A percentile compares a stretch with the other conserved stretches of the same genome.
Conservation (phyloP, 64 coral and sea anemone species). For the Actinia tenebrosa region DNA sequence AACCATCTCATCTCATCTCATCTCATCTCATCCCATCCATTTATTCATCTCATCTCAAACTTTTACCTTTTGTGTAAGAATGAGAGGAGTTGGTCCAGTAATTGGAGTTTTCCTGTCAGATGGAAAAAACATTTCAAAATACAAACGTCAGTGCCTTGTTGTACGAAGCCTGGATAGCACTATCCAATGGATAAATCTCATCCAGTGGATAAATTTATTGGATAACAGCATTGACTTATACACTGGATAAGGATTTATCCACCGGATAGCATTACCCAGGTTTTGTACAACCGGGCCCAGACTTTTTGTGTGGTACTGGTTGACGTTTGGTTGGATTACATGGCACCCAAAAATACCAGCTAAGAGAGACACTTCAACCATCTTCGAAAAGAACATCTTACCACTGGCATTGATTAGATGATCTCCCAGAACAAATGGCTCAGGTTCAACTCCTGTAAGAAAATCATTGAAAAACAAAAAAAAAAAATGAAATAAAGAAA, state of each 20-base stretch:
- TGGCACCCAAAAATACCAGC: background rate
- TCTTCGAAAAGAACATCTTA: constrained; percentile 9
- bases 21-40: too few relatives aligned
- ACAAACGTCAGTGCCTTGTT: too few relatives aligned
- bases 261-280: too few relatives aligned
- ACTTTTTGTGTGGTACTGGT: too few relatives aligned
- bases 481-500: background rate
- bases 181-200: too few relatives aligned
- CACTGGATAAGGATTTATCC: too few relatives aligned
- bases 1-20: too few relatives aligned
- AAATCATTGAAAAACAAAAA: background rate
- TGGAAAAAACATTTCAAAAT: background rate
- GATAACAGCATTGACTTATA: too few relatives aligned
- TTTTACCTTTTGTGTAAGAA: constrained; percentile 55
- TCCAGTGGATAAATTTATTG: too few relatives aligned
- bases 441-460: constrained; percentile 75
- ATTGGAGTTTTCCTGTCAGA: constrained; percentile 43
- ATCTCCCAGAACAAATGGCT: constrained; percentile 82
- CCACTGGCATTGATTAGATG: constrained; percentile 81
- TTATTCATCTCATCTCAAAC: background rate
- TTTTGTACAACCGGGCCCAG: background rate
- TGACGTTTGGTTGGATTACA: too few relatives aligned
- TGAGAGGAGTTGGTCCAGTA: constrained; percentile 43
- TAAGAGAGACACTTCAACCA: background rate
- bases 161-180: too few relatives aligned